A percentile compares a stretch with the other conserved stretches of the same genome.
Evolutionary conservation across 2,113 vertebrate genomes (phyloP).

Genomic region (Catharus fuscescens): DNA sequence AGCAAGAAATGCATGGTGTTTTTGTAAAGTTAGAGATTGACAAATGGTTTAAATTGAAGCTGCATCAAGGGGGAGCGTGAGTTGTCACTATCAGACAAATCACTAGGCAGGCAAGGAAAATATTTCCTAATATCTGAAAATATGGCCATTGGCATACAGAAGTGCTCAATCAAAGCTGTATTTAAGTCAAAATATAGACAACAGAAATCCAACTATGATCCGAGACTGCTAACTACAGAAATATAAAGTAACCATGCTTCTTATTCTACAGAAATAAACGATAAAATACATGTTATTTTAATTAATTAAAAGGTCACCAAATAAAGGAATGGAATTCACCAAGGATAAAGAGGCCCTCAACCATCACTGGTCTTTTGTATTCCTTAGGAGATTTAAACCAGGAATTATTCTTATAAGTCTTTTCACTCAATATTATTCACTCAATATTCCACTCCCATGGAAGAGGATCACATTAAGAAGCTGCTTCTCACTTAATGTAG

Average conservation of each 20-base stretch:
- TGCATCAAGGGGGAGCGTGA: background rate
- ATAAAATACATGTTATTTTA: background rate
- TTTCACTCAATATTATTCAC: background rate
- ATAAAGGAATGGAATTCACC: background rate
- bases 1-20: background rate
- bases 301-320: background rate
- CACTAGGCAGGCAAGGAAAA: background rate
- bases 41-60: constrained; percentile 14
- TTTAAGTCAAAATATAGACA: background rate
- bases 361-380: background rate
- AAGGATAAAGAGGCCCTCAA: background rate
- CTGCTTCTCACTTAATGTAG: background rate
- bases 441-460: background rate
- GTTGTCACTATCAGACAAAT: background rate
- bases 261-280: background rate
- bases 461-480: background rate
- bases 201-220: background rate
- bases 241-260: background rate
- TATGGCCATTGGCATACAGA: background rate
- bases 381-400: background rate
- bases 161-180: background rate
- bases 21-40: background rate
- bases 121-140: background rate
- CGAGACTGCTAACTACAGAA: background rate
- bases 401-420: background rate